Base-by-base conservation (phyloP, 2,888 invertebrate species). In the Latrodectus elegans region DNA sequence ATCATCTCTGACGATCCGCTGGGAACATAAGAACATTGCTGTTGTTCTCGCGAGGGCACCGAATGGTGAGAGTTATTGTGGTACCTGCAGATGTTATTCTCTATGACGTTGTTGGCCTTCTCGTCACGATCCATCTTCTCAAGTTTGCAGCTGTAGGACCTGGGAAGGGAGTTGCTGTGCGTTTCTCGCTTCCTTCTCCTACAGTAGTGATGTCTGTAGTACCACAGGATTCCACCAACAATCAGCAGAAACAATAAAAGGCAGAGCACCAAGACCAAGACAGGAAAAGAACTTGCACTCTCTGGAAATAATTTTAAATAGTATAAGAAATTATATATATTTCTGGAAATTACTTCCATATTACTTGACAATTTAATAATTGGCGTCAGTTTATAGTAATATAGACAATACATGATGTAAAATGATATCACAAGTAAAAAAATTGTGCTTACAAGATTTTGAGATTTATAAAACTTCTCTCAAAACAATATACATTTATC, bases 31-130 rank as follows among this genome's bases (percentile, higher is more conserved):
- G 88, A 93, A 92, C 88, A 93, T 93, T 84, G 80, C 12, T 81
- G 94, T 9, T 81, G 94, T 93, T 90, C 94, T 93, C 89, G 93
- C 93, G 14, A 93, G 91, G 95, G 95, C 85, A 96, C 93, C 4
- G 96, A 96, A 92, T 95, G 96, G 85, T 96, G 93, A 6, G 96
- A 96, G 64, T 96, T 96, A 10, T 60, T 96, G 84, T 92, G 91
- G 92, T 96, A 96, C 89, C 97, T 94, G 79, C 97, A 94, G 84
- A 97, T 93, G 92, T 97, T 97, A 92, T 97, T 97, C 92, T 97
- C 96, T 92, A 97, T 97, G 92, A 97, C 97, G 92, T 97, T 97
- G 92, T 97, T 97, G 4, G 97, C 96, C 92, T 97, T 97, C 91
- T 97, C 96, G 73, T 92, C 91, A 26, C 89, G 86, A 51, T 90